Evolutionary conservation across 2,113 vertebrate genomes (phyloP), one percentile per base, ranked within the genome.

Genomic region (Thunnus thynnus): DNA sequence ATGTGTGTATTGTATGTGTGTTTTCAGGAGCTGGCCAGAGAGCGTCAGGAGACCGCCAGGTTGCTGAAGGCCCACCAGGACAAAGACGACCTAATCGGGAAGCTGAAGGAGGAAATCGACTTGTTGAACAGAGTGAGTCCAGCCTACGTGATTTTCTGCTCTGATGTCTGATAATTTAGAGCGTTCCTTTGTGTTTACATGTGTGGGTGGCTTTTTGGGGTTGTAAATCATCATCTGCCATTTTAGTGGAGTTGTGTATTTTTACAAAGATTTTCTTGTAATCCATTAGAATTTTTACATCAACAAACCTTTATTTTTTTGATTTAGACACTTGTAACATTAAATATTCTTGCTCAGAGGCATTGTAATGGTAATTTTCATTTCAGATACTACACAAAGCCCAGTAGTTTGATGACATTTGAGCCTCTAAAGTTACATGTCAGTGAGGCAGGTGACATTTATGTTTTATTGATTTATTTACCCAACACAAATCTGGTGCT

Each of bases 31-130:
- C 93, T 99, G 87, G 86, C 94, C 70, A 93, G 93, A 73, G 97
- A 99, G 94, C 96, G 93, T 48, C 96, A 99, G 90, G 98, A 99
- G 94, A 98, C 95, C 70, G 68, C 61, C 13, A 94, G 94, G 88
- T 88, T 99, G 91, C 67, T 96, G 86, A 97, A 96, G 85, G 86
- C 96, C 79, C 91, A 96, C 3, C 95, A 99, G 92, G 98, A 99
- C 85, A 98, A 98, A 94, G 98, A 99, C 11, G 97, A 99, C 71
- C 91, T 97, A 89, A 97, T 99, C 46, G 93, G 91, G 73, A 99
- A 98, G 91, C 96, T 99, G 91, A 99, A 95, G 91, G 97, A 99
- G 90, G 98, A 99, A 94, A 98, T 99, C 50, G 97, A 99, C 93
- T 94, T 99, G 90, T 95, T 99, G 90, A 99, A 98, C 93, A 96